phyloP scores from a whole-genome alignment of 1,140 invertebrate species.

The Apis cerana region DNA sequence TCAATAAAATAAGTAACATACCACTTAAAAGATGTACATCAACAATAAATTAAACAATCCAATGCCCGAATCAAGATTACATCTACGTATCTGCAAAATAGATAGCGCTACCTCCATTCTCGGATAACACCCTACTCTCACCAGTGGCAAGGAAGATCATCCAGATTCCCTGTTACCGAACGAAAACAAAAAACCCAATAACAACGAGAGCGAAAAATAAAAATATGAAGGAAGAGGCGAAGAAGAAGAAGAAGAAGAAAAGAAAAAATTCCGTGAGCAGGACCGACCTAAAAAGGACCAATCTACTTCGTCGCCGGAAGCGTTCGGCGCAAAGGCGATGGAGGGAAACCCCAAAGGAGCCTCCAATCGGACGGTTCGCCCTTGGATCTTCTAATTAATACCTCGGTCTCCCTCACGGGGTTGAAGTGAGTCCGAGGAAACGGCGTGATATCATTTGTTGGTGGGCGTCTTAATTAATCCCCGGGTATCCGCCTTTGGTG shows the following conservation, averaged over 20 bases:
- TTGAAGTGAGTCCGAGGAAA: slow-evolving; percentile 36
- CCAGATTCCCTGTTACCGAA: neutral
- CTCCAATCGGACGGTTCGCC: slow-evolving; percentile 60
- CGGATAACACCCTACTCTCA: neutral
- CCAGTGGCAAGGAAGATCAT: neutral
- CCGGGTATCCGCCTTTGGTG: slow-evolving; percentile 78
- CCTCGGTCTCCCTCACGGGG: slow-evolving; percentile 9
- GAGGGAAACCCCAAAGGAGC: slow-evolving; percentile 50
- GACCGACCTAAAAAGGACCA: neutral
- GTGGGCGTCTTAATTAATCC: slow-evolving; percentile 80
- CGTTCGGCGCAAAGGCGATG: slow-evolving; percentile 14
- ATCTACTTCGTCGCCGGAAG: neutral
- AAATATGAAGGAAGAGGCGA: neutral
- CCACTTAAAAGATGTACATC: neutral
- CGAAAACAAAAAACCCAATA: too few relatives aligned
- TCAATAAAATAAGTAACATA: neutral
- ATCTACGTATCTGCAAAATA: neutral
- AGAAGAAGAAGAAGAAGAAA: neutral
- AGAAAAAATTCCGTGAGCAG: neutral
- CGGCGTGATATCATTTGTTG: slow-evolving; percentile 76
- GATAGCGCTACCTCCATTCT: neutral
- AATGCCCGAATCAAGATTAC: neutral
- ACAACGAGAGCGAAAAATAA: neutral
- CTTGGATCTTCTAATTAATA: slow-evolving; percentile 60
- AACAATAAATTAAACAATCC: neutral